Conservation (phyloP, 2,797 vertebrate species). For the Halcyon smyrnensis region DNA sequence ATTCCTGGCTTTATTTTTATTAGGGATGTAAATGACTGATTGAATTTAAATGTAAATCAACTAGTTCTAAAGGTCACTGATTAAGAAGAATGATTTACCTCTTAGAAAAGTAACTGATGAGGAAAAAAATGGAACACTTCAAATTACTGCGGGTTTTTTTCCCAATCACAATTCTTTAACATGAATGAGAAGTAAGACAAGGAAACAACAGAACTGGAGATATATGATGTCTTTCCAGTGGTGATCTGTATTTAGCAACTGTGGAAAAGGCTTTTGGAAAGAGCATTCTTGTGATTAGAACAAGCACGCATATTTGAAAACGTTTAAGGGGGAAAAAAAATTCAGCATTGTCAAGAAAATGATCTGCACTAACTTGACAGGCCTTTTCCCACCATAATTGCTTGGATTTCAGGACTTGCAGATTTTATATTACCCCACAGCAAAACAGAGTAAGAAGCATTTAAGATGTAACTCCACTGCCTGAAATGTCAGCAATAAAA, state of each 20-base stretch:
- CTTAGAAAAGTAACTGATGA: background rate
- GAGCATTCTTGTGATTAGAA: background rate
- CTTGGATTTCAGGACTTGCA: background rate
- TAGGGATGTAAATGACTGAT: background rate
- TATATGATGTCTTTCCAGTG: background rate
- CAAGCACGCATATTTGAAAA: background rate
- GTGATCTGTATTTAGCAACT: background rate
- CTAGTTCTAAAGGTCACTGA: conserved; percentile 12
- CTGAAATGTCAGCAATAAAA: background rate
- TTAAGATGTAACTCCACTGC: background rate
- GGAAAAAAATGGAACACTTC: background rate
- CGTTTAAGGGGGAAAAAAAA: background rate
- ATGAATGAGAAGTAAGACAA: background rate
- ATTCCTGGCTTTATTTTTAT: background rate
- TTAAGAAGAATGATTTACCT: background rate
- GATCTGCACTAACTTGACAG: background rate
- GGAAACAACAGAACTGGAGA: background rate
- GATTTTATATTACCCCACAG: background rate
- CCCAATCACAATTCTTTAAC: background rate
- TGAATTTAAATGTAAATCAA: conserved; percentile 38
- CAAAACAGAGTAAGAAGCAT: background rate
- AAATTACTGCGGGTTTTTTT: background rate
- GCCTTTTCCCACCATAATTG: background rate
- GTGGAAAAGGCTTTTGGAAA: background rate
- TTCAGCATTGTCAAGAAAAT: background rate